Conservation (phyloP, 2,888 invertebrate genomes). For the Cecidostiba fungosa region DNA sequence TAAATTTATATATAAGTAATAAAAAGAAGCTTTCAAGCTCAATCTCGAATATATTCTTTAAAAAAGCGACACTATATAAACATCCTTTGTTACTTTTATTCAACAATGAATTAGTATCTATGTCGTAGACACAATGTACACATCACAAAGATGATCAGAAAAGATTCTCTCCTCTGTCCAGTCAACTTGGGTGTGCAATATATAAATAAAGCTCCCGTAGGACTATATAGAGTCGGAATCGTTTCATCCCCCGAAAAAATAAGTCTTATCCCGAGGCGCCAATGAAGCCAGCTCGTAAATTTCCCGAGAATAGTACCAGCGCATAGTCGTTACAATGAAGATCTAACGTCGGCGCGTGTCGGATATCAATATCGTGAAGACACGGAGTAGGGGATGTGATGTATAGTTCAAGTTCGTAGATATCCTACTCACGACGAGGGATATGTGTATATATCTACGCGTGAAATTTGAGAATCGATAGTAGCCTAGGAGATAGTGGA, state of each 20-base stretch:
- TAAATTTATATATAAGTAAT: neutral
- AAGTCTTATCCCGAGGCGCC: neutral
- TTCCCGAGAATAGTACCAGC: neutral
- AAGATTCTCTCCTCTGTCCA: neutral
- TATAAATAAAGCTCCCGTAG: neutral
- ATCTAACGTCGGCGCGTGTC: neutral
- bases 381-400: neutral
- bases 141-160: too few species aligned
- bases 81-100: too few species aligned
- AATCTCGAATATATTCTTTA: neutral
- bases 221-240: neutral
- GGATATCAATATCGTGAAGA: constrained; percentile 20
- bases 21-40: neutral
- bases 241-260: constrained; percentile 23
- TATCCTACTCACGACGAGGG: constrained; percentile 6
- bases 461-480: constrained; percentile 63
- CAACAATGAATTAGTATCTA: neutral
- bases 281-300: neutral
- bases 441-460: too few species aligned
- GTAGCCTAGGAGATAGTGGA: constrained; percentile 56
- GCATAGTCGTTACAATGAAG: constrained; percentile 10
- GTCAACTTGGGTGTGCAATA: neutral
- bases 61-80: neutral
- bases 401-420: neutral
- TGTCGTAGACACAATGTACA: too few species aligned